A percentile compares a stretch with the other conserved stretches of the same genome.
Evolutionary conservation across 2,113 vertebrate species (phyloP).

Genomic region (Brachyistius frenatus): DNA sequence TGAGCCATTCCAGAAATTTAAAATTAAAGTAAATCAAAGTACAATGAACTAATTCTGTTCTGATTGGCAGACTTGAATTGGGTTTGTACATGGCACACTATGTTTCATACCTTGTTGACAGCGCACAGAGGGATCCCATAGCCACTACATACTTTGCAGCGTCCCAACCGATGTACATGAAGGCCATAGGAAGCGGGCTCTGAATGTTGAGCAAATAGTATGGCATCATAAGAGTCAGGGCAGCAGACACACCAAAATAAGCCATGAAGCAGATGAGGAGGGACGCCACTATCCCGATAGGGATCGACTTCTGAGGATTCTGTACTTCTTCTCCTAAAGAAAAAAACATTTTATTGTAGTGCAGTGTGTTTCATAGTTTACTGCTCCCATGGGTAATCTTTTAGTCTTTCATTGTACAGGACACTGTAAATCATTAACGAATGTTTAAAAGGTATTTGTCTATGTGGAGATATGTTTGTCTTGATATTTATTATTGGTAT

Average conservation of each 20-base stretch:
- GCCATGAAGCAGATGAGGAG: conserved; percentile 88
- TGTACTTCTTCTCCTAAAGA: conserved; percentile 86
- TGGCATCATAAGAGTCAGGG: conserved; percentile 89
- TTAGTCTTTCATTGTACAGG: not conserved
- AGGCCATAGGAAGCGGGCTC: conserved; percentile 86
- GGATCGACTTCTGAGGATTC: conserved; percentile 87
- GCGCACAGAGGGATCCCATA: conserved; percentile 82
- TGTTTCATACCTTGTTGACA: conserved; percentile 76
- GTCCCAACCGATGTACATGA: conserved; percentile 85
- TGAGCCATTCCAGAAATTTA: not conserved
- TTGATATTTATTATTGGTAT: not conserved
- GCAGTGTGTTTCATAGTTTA: not conserved
- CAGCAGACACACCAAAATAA: conserved; percentile 87
- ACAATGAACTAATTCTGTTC: not conserved
- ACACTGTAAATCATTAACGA: not conserved
- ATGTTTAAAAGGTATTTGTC: not conserved
- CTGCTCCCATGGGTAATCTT: no score
- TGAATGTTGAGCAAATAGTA: conserved; percentile 85
- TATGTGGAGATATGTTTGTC: not conserved
- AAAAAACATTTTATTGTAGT: not conserved
- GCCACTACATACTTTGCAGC: conserved; percentile 81
- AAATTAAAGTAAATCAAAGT: not conserved
- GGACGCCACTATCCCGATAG: conserved; percentile 83
- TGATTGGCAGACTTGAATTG: not conserved
- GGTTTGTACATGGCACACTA: not conserved